A percentile compares a stretch with the other conserved stretches of the same genome.
phyloP scores from a whole-genome alignment of 2,888 invertebrate genomes.

The Steinernema carpocapsae region DNA sequence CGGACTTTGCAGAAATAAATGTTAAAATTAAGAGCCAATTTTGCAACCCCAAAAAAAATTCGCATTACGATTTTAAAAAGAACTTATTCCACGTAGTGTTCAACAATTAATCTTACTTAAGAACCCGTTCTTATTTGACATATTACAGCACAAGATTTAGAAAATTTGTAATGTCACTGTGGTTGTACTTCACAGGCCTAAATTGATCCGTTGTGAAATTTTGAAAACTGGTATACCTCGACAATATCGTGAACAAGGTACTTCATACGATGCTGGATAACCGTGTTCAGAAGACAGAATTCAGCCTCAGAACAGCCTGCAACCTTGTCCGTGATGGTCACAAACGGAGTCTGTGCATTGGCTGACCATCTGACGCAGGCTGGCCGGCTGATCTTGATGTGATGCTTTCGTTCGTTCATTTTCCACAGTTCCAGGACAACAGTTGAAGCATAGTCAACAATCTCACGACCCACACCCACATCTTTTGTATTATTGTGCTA shows the following conservation, averaged over 20 bases:
- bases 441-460: conserved; percentile 23
- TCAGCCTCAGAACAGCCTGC: not conserved
- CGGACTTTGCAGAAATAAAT: too few relatives aligned
- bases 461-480: conserved; percentile 6
- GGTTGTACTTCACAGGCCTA: not conserved
- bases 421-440: conserved; percentile 37
- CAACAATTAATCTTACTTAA: too few relatives aligned
- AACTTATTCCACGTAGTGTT: too few relatives aligned
- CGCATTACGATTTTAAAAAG: too few relatives aligned
- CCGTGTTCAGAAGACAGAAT: not conserved
- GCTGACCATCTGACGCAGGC: not conserved
- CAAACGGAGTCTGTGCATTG: not conserved
- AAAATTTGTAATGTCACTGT: too few relatives aligned
- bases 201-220: not conserved
- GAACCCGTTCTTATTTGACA: too few relatives aligned
- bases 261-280: not conserved
- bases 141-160: too few relatives aligned
- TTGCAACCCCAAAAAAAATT: too few relatives aligned
- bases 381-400: too few relatives aligned
- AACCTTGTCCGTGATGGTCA: not conserved
- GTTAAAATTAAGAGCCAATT: too few relatives aligned
- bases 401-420: not conserved
- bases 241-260: not conserved
- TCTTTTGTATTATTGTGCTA: conserved; percentile 39
- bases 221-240: not conserved